phyloP scores from a whole-genome alignment of 2,113 vertebrate species.

The Herpetotheres cachinnans region DNA sequence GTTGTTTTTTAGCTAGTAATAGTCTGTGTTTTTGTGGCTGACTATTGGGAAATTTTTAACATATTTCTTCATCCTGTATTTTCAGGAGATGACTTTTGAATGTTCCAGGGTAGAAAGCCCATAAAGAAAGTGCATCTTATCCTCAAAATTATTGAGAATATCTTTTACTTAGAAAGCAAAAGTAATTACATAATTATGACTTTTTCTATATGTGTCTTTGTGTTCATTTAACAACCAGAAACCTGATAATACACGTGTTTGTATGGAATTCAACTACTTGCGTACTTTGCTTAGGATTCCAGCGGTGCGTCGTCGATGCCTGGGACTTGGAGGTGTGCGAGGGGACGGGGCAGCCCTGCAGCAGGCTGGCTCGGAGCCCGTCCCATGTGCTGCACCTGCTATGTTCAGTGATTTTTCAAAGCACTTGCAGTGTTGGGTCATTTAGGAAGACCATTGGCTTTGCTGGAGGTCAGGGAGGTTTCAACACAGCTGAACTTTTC shows the following conservation, averaged over 20 bases:
- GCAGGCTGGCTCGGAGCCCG: accelerated
- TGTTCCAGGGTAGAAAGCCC: neutral
- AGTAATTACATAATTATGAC: neutral
- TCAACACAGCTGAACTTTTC: neutral
- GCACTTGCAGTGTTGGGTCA: accelerated
- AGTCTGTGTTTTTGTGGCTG: constrained; percentile 49
- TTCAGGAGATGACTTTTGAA: constrained; percentile 1
- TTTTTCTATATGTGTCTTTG: neutral
- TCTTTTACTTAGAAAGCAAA: neutral
- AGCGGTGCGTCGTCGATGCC: accelerated
- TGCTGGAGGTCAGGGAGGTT: neutral
- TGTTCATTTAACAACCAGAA: neutral
- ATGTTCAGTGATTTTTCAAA: neutral
- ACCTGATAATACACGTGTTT: no score
- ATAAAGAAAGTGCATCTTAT: neutral
- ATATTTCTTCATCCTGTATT: constrained; percentile 15
- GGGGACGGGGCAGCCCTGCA: neutral
- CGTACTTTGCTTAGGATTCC: neutral
- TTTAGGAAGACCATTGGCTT: neutral
- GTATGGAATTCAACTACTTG: no score
- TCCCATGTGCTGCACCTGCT: neutral
- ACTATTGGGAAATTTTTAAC: constrained; percentile 45
- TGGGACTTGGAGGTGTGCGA: accelerated
- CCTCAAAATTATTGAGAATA: neutral
- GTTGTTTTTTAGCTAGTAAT: constrained; percentile 44